phyloP scores from a whole-genome alignment of 2,888 invertebrate genomes.

The Brachycybe producta region DNA sequence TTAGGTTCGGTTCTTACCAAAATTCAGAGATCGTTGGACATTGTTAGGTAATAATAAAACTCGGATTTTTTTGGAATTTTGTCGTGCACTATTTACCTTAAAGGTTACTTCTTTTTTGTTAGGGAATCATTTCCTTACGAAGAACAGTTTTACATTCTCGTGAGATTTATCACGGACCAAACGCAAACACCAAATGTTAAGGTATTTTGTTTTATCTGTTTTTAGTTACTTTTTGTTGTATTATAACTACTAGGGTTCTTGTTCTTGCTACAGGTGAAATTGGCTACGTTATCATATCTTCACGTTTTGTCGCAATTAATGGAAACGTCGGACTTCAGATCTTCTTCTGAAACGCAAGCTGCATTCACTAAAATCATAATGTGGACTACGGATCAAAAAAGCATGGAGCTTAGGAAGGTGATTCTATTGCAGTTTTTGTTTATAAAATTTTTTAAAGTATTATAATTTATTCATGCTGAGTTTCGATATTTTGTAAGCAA shows the following conservation, averaged over 20 bases:
- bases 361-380: conserved; percentile 57
- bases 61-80: background rate
- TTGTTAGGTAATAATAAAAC: conserved; percentile 46
- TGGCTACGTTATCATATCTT: conserved; percentile 39
- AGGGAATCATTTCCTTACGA: conserved; percentile 48
- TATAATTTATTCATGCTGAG: conserved; percentile 5
- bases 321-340: conserved; percentile 41
- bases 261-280: conserved; percentile 41
- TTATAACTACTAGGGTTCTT: conserved; percentile 3
- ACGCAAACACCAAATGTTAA: conserved; percentile 74
- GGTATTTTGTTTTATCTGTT: conserved; percentile 26
- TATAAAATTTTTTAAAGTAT: background rate
- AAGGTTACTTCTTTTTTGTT: too few relatives aligned
- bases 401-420: conserved; percentile 46
- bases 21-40: conserved; percentile 69
- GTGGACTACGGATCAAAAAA: conserved; percentile 56
- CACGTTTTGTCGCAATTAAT: conserved; percentile 34
- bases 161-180: conserved; percentile 71
- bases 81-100: conserved; percentile 4
- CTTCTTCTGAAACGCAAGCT: conserved; percentile 45
- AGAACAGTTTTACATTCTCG: conserved; percentile 45
- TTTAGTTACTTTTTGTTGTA: background rate
- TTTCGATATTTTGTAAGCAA: conserved; percentile 3
- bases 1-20: conserved; percentile 83
- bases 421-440: background rate